Percentiles rank a stretch among this genome's conserved stretches.
These are phyloP conservation scores for Lutjanus campechanus DNA, from an alignment of 2,797 vertebrate genomes.

Conservation along the genomic window DNA sequence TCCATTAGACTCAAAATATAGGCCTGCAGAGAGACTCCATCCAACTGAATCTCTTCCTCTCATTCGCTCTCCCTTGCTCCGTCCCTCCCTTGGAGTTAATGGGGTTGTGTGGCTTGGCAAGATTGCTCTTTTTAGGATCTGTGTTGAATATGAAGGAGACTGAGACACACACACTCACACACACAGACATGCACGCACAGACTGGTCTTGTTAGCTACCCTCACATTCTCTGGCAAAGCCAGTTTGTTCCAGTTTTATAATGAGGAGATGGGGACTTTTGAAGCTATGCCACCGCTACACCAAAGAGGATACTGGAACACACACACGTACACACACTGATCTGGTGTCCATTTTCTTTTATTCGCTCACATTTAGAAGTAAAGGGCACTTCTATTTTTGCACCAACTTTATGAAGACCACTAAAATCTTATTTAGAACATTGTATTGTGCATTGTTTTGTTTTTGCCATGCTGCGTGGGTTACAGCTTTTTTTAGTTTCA, in stretches of 20 bases:
- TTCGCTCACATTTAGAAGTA: conserved; percentile 31
- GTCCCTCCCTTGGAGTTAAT: conserved; percentile 69
- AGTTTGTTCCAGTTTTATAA: conserved; percentile 83
- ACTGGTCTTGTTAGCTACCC: conserved; percentile 80
- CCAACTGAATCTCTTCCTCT: conserved; percentile 43
- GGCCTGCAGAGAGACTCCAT: conserved; percentile 37
- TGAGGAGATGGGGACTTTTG: conserved; percentile 78
- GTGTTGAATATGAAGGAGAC: conserved; percentile 76
- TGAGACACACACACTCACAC: conserved; percentile 52
- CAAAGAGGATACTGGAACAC: conserved; percentile 48
- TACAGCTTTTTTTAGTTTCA: conserved; percentile 24
- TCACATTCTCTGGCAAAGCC: conserved; percentile 76
- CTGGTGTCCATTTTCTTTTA: conserved; percentile 43
- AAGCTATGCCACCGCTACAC: conserved; percentile 68
- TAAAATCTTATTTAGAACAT: conserved; percentile 10
- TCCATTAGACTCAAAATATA: conserved; percentile 50
- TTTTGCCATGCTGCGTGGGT: conserved; percentile 17
- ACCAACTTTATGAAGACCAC: conserved; percentile 28
- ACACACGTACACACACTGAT: conserved; percentile 7
- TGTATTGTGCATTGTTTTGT: conserved; percentile 10
- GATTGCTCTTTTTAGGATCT: conserved; percentile 71
- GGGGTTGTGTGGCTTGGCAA: conserved; percentile 79
- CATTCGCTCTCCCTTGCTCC: conserved; percentile 39
- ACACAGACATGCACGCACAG: conserved; percentile 67
- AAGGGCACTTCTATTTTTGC: conserved; percentile 30